A percentile compares a stretch with the other conserved stretches of the same genome.
Conservation (phyloP, 2,113 vertebrate genomes). For the Brienomyrus longianalis region DNA sequence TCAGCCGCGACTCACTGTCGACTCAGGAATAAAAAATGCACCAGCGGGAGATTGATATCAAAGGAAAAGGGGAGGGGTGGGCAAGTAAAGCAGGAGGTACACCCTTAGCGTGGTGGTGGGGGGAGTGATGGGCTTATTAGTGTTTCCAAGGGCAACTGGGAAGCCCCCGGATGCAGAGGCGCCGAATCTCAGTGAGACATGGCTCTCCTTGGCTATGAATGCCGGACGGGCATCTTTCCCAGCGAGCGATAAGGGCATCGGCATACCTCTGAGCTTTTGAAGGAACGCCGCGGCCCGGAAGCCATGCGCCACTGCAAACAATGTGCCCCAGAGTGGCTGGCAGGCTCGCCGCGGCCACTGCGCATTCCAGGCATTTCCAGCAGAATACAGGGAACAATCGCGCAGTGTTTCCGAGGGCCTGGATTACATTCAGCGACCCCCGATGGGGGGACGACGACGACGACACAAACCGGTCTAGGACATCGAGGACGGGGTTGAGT, state of each 20-base stretch:
- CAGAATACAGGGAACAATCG: constrained; percentile 13
- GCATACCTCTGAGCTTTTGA: neutral
- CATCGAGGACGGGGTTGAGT: neutral
- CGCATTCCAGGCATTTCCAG: constrained; percentile 14
- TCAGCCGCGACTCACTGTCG: neutral
- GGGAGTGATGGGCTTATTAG: neutral
- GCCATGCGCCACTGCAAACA: neutral
- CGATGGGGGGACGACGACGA: too few species aligned
- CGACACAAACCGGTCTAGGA: neutral
- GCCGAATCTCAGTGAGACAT: neutral
- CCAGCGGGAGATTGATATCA: neutral
- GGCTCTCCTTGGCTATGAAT: neutral
- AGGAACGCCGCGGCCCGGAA: neutral
- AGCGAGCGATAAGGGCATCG: neutral
- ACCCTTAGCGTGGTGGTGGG: neutral
- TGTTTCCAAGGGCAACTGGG: neutral
- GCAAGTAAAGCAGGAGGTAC: neutral
- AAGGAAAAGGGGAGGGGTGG: neutral
- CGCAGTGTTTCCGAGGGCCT: constrained; percentile 3
- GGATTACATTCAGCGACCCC: constrained; percentile 7
- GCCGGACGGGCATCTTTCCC: neutral
- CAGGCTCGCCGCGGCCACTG: neutral
- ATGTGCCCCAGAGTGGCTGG: neutral
- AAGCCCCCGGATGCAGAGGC: neutral
- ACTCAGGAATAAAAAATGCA: neutral